phyloP scores from a whole-genome alignment of 2,888 invertebrate genomes.

The Kuschelorhynchus macadamiae region DNA sequence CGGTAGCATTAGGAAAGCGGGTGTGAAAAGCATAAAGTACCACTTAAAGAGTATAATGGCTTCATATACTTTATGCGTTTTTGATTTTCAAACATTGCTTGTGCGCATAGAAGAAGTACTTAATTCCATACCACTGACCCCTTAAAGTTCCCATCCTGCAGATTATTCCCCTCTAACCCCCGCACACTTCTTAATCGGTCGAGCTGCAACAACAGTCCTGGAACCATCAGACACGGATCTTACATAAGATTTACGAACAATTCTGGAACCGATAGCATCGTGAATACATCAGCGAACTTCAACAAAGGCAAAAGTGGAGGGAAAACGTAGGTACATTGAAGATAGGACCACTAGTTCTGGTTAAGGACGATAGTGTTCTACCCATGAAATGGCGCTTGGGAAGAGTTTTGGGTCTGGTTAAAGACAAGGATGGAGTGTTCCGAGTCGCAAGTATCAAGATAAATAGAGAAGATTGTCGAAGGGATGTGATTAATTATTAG shows the following conservation, averaged over 20 bases:
- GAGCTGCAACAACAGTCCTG: slow-evolving; percentile 47
- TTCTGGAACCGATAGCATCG: slow-evolving; percentile 56
- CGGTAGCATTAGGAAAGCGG: slow-evolving; percentile 53
- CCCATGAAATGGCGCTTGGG: slow-evolving; percentile 56
- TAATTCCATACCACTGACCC: slow-evolving; percentile 57
- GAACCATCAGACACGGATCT: slow-evolving; percentile 43
- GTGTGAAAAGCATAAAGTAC: slow-evolving; percentile 51
- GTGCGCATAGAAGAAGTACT: slow-evolving; percentile 57
- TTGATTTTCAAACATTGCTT: slow-evolving; percentile 57
- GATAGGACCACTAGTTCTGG: slow-evolving; percentile 56
- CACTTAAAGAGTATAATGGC: slow-evolving; percentile 48
- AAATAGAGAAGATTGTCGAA: no score
- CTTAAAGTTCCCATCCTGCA: slow-evolving; percentile 52
- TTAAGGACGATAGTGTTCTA: slow-evolving; percentile 58
- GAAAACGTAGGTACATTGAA: slow-evolving; percentile 43
- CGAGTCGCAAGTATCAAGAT: slow-evolving; percentile 58
- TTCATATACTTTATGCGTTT: slow-evolving; percentile 50
- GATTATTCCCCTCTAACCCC: slow-evolving; percentile 55
- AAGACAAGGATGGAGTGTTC: slow-evolving; percentile 55
- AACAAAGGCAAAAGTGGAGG: slow-evolving; percentile 52
- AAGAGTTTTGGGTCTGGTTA: slow-evolving; percentile 53
- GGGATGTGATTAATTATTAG: no score
- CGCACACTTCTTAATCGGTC: slow-evolving; percentile 56
- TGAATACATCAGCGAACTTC: slow-evolving; percentile 57
- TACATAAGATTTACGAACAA: slow-evolving; percentile 54